phyloP scores from a whole-genome alignment of 1,140 invertebrate species.

The Asobara japonica region DNA sequence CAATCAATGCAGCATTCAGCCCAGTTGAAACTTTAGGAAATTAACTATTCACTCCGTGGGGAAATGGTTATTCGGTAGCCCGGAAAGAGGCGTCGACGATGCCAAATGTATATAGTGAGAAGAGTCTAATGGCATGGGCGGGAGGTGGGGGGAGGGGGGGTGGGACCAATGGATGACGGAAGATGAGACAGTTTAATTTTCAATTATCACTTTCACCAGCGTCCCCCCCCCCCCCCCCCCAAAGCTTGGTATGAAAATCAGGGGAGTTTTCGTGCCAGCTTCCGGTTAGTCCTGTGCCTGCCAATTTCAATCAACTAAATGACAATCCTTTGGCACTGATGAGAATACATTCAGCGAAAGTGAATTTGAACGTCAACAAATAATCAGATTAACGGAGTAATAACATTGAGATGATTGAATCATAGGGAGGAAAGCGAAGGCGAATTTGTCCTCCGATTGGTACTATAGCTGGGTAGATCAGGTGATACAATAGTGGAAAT shows the following conservation, averaged over 20 bases:
- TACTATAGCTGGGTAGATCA: too few species aligned
- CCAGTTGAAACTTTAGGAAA: slow-evolving; percentile 65
- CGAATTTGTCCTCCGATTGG: neutral
- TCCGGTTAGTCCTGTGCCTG: neutral
- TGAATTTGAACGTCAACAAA: neutral
- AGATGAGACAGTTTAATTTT: slow-evolving; percentile 65
- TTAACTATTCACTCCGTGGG: slow-evolving; percentile 63
- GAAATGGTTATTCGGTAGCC: slow-evolving; percentile 62
- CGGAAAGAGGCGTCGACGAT: slow-evolving; percentile 53
- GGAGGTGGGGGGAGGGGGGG: slow-evolving; percentile 24
- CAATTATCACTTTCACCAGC: slow-evolving; percentile 49
- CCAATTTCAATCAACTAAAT: slow-evolving; percentile 2
- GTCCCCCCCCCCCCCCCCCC: too few species aligned
- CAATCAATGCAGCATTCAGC: slow-evolving; percentile 66
- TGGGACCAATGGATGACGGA: slow-evolving; percentile 35
- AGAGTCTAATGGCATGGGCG: slow-evolving; percentile 27
- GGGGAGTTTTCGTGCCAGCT: neutral
- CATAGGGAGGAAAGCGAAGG: neutral
- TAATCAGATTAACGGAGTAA: neutral
- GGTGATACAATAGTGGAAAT: too few species aligned
- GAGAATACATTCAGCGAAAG: neutral
- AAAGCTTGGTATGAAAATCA: neutral
- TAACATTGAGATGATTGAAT: neutral
- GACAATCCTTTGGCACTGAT: neutral
- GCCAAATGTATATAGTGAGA: slow-evolving; percentile 5